Conservation (phyloP, 2,888 invertebrate species). For the Sphinx pinastri region DNA sequence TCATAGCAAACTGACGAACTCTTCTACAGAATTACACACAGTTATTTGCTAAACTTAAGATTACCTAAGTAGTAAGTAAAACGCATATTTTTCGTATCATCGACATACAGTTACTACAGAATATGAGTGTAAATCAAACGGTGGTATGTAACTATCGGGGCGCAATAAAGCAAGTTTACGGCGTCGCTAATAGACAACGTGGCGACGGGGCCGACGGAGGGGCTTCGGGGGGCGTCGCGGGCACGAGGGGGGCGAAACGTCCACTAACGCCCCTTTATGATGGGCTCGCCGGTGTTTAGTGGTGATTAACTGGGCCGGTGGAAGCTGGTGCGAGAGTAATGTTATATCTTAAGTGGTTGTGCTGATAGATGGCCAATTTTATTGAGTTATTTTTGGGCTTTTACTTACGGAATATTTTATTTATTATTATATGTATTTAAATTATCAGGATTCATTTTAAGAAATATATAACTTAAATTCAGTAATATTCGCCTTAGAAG, state of each 20-base stretch:
- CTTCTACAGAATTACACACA: too few relatives aligned
- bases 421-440: not conserved
- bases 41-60: too few relatives aligned
- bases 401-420: not conserved
- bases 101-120: not conserved
- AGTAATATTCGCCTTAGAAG: too few relatives aligned
- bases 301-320: constrained; percentile 27
- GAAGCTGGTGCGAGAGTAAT: constrained; percentile 29
- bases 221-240: constrained; percentile 24
- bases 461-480: too few relatives aligned
- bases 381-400: constrained; percentile 16
- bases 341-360: constrained; percentile 15
- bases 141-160: constrained; percentile 44
- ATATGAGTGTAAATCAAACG: constrained; percentile 63
- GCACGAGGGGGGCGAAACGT: constrained; percentile 31
- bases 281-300: constrained; percentile 39
- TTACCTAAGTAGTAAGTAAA: too few relatives aligned
- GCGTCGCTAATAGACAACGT: constrained; percentile 52
- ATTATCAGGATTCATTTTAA: too few relatives aligned
- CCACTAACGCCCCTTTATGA: constrained; percentile 35
- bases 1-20: too few relatives aligned
- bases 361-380: constrained; percentile 13
- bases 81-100: too few relatives aligned
- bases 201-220: constrained; percentile 25
- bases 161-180: constrained; percentile 58